phyloP scores from a whole-genome alignment of 1,140 invertebrate genomes.

The Drosophila novamexicana region DNA sequence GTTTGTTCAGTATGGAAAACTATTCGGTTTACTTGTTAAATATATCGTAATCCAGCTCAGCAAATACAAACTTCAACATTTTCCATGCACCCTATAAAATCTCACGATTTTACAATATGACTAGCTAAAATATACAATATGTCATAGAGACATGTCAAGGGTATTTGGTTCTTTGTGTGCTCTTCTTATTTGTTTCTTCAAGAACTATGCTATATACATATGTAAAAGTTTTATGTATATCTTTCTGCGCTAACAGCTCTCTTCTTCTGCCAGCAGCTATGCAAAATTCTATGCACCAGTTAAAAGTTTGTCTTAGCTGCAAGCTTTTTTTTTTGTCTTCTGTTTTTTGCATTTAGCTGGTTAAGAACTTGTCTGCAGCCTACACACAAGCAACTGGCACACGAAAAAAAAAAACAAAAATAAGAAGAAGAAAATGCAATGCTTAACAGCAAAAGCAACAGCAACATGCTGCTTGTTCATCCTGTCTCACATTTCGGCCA shows the following conservation, averaged over 20 bases:
- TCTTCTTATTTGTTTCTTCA: neutral
- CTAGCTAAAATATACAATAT: too few species aligned
- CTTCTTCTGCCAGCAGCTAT: neutral
- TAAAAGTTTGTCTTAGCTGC: constrained; percentile 1
- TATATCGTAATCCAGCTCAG: too few species aligned
- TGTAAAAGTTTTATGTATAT: too few species aligned
- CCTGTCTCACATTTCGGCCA: constrained; percentile 36
- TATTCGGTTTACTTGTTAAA: too few species aligned
- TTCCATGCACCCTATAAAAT: too few species aligned
- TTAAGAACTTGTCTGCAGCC: constrained; percentile 19
- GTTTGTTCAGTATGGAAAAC: too few species aligned
- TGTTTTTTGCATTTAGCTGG: neutral
- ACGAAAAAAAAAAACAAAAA: neutral
- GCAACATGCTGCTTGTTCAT: constrained; percentile 29
- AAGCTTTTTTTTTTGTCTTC: neutral
- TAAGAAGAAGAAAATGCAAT: neutral
- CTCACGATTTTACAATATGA: too few species aligned
- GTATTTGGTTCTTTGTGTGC: neutral
- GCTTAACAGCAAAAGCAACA: constrained; percentile 2
- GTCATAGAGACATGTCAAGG: too few species aligned
- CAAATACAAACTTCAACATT: too few species aligned
- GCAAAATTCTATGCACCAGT: constrained; percentile 23
- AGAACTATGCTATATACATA: neutral
- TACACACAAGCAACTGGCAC: constrained; percentile 4
- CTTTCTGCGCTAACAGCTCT: neutral